A percentile compares a stretch with the other conserved stretches of the same genome.
Evolutionary conservation across 1,140 invertebrate genomes (phyloP).

Genomic region (Drosophila pseudoobscura): DNA sequence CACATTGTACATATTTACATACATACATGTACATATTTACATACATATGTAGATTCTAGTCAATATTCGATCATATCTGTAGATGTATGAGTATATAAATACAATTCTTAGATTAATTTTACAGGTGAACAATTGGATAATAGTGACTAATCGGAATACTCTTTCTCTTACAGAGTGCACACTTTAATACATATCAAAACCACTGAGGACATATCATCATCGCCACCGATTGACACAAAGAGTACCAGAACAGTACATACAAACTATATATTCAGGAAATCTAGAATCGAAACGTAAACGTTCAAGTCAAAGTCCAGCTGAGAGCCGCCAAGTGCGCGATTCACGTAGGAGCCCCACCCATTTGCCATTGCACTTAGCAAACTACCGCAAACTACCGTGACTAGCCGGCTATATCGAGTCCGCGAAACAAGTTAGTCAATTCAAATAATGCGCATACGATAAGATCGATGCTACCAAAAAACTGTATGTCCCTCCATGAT

Average conservation of each 20-base stretch:
- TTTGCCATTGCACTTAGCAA: not conserved
- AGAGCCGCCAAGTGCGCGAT: no score
- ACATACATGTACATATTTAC: not conserved
- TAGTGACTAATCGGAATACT: conserved; percentile 35
- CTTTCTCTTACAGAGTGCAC: conserved; percentile 58
- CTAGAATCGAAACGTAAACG: not conserved
- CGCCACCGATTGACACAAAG: conserved; percentile 38
- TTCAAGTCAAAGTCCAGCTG: not conserved
- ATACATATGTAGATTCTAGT: not conserved
- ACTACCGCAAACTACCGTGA: conserved; percentile 39
- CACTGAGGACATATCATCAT: conserved; percentile 60
- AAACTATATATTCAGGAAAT: conserved; percentile 6
- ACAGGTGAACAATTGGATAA: conserved; percentile 5
- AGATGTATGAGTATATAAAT: conserved; percentile 6
- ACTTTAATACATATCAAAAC: conserved; percentile 45
- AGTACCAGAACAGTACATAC: conserved; percentile 4
- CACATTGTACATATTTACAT: not conserved
- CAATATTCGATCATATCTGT: not conserved
- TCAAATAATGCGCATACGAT: conserved; percentile 83
- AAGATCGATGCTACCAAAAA: conserved; percentile 83
- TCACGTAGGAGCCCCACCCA: conserved; percentile 2
- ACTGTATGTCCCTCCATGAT: conserved; percentile 83
- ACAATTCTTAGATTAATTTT: conserved; percentile 1
- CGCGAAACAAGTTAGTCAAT: conserved; percentile 66
- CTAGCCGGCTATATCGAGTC: conserved; percentile 62